phyloP scores from a whole-genome alignment of 2,113 vertebrate species.

The Callipepla squamata region DNA sequence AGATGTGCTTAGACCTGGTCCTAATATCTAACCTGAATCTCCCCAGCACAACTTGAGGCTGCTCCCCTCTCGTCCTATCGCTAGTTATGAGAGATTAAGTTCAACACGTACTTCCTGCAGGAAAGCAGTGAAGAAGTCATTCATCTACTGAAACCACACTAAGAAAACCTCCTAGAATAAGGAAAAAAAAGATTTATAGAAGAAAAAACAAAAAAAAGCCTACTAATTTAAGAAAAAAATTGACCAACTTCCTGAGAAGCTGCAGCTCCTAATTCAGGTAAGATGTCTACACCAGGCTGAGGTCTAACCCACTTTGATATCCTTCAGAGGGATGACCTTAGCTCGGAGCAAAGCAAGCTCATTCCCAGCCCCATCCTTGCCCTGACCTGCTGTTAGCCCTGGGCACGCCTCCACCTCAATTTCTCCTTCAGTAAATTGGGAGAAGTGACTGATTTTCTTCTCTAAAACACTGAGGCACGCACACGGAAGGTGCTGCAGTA shows the following conservation, averaged over 20 bases:
- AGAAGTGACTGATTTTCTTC: neutral
- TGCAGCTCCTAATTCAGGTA: neutral
- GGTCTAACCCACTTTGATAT: neutral
- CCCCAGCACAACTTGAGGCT: too few relatives aligned
- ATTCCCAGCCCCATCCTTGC: neutral
- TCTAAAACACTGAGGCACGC: fast-evolving
- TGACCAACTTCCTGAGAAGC: neutral
- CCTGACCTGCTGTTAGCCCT: neutral
- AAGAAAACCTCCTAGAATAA: neutral
- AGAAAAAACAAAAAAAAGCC: neutral
- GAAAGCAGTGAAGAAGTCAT: neutral
- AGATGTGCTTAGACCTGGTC: neutral
- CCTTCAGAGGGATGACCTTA: neutral
- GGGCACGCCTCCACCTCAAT: fast-evolving
- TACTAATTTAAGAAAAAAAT: neutral
- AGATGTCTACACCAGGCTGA: neutral
- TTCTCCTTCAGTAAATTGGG: fast-evolving
- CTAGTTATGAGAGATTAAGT: too few relatives aligned
- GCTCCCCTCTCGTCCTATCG: too few relatives aligned
- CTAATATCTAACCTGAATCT: too few relatives aligned
- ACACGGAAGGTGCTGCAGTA: fast-evolving
- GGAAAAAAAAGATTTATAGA: neutral
- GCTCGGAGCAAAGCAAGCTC: neutral
- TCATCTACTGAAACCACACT: neutral
- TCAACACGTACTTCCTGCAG: neutral